Percentiles rank a stretch among this genome's conserved stretches.
phyloP scores from a whole-genome alignment of 2,797 vertebrate species.

The Eulemur rubriventer region DNA sequence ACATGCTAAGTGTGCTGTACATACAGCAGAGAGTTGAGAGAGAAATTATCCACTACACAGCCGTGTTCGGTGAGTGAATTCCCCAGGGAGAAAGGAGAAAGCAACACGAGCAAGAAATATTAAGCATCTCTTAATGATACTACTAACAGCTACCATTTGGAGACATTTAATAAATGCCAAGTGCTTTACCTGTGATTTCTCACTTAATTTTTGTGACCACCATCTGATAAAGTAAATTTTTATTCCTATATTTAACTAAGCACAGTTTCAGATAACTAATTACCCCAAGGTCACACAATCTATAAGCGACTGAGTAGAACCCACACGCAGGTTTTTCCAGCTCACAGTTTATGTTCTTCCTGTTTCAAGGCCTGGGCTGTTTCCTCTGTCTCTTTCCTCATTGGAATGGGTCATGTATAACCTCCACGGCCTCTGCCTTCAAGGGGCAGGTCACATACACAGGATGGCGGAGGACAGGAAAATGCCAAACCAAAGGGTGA shows the following conservation, averaged over 20 bases:
- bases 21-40: background rate
- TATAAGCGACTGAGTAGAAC: background rate
- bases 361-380: background rate
- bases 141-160: background rate
- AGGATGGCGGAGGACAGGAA: background rate
- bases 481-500: background rate
- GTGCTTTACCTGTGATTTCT: background rate
- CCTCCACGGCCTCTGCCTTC: background rate
- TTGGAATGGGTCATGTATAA: background rate
- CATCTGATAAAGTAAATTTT: background rate
- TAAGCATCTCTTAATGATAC: background rate
- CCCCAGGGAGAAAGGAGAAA: conserved; percentile 1
- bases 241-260: background rate
- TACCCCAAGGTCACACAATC: background rate
- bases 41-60: background rate
- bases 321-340: background rate
- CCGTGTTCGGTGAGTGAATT: background rate
- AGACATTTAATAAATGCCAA: background rate
- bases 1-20: background rate
- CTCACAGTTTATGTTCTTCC: background rate
- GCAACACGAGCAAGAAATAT: background rate
- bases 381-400: background rate
- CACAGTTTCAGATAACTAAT: background rate
- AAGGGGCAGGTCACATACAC: background rate
- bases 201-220: background rate